These are phyloP conservation scores for Pteronotus mesoamericanus DNA, from an alignment of 2,797 vertebrate genomes.

Conservation along the genomic window DNA sequence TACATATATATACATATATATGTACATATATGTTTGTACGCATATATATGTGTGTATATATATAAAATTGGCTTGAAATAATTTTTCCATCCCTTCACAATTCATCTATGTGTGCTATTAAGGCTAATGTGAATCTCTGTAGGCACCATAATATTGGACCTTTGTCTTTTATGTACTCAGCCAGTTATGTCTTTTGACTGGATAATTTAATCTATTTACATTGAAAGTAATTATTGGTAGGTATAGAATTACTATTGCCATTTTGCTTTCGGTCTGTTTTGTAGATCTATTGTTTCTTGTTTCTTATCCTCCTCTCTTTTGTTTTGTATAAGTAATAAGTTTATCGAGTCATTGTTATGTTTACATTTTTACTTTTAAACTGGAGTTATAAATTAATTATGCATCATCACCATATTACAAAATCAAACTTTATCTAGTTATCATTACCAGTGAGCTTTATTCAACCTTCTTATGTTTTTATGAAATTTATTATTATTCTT, in stretches of 20 bases:
- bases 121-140: not conserved
- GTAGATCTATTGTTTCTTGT: not conserved
- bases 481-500: not conserved
- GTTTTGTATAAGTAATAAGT: not conserved
- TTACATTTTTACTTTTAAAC: not conserved
- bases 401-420: not conserved
- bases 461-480: not conserved
- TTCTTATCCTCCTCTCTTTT: not conserved
- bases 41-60: not conserved
- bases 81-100: not conserved
- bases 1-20: too few relatives aligned
- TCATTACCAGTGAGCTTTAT: not conserved
- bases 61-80: not conserved
- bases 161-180: not conserved
- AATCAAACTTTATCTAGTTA: not conserved
- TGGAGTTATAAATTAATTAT: not conserved
- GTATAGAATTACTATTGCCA: not conserved
- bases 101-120: not conserved
- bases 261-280: not conserved
- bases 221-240: not conserved
- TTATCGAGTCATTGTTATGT: not conserved
- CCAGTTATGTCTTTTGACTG: not conserved
- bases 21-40: too few relatives aligned
- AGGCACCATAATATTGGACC: not conserved
- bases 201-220: not conserved